phyloP scores from a whole-genome alignment of 2,113 vertebrate genomes.

The Clupea harengus region DNA sequence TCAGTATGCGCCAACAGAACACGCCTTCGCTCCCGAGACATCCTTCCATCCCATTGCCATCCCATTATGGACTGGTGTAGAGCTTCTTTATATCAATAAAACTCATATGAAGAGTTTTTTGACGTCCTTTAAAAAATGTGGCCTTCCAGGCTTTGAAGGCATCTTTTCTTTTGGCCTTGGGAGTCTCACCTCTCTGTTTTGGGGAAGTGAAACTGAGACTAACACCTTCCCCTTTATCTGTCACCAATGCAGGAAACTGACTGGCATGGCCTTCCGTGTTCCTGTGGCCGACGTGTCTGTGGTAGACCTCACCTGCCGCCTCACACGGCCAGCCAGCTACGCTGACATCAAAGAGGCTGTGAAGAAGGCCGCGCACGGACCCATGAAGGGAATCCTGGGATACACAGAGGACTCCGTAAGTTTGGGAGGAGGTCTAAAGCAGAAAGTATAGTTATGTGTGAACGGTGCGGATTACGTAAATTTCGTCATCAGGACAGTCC shows the following conservation, averaged over 20 bases:
- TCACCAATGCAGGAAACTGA: conserved; percentile 74
- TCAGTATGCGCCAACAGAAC: conserved; percentile 45
- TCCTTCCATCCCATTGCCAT: no score
- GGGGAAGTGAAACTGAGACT: not conserved
- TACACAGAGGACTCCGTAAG: conserved; percentile 82
- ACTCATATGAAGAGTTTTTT: no score
- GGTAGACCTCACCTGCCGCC: conserved; percentile 86
- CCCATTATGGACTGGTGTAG: no score
- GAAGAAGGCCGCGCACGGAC: conserved; percentile 77
- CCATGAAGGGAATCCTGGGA: conserved; percentile 81
- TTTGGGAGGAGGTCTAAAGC: not conserved
- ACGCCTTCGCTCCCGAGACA: not conserved
- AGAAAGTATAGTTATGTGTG: no score
- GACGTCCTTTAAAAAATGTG: no score
- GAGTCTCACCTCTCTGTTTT: no score
- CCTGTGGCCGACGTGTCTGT: conserved; percentile 84
- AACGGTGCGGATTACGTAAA: no score
- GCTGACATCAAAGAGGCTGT: conserved; percentile 77
- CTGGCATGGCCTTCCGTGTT: conserved; percentile 88
- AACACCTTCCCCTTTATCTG: not conserved
- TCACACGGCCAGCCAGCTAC: conserved; percentile 73
- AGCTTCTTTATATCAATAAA: no score
- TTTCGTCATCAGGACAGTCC: no score
- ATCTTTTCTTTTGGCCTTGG: no score
- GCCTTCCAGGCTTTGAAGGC: no score